A percentile compares a stretch with the other conserved stretches of the same genome.
These are phyloP conservation scores for Leucozona laternaria DNA, from an alignment of 2,888 invertebrate genomes.

Conservation along the genomic window DNA sequence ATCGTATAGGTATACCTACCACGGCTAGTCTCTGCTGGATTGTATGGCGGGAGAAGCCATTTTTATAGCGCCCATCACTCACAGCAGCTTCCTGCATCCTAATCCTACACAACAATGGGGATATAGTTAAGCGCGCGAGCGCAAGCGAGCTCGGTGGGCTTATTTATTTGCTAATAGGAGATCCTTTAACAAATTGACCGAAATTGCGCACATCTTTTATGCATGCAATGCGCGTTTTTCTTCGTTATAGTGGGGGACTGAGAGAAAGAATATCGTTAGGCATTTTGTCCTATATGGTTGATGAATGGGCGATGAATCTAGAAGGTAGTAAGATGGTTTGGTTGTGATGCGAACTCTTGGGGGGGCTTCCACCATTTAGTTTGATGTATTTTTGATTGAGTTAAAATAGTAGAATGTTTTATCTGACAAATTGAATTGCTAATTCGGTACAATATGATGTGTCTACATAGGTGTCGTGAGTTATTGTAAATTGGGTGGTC, in stretches of 20 bases:
- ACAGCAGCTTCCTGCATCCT: slow-evolving; percentile 73
- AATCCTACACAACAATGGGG: slow-evolving; percentile 60
- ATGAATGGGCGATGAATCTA: slow-evolving; percentile 65
- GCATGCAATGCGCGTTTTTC: slow-evolving; percentile 54
- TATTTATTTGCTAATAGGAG: slow-evolving; percentile 72
- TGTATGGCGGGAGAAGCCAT: slow-evolving; percentile 47
- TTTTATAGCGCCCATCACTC: slow-evolving; percentile 73
- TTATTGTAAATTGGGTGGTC: slow-evolving; percentile 58
- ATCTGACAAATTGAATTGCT: slow-evolving; percentile 68
- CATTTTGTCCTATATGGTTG: slow-evolving; percentile 59
- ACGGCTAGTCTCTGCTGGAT: neutral
- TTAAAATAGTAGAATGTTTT: slow-evolving; percentile 64
- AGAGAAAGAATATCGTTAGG: slow-evolving; percentile 49
- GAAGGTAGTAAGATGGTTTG: slow-evolving; percentile 34
- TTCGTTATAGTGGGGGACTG: neutral
- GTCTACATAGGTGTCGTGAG: slow-evolving; percentile 25
- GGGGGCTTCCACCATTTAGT: slow-evolving; percentile 60
- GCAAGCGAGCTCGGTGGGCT: slow-evolving; percentile 45
- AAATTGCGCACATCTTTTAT: slow-evolving; percentile 75
- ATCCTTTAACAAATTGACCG: slow-evolving; percentile 75
- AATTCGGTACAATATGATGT: slow-evolving; percentile 27
- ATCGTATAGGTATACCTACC: too few species aligned
- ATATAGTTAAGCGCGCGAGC: slow-evolving; percentile 13
- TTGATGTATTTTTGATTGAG: slow-evolving; percentile 75
- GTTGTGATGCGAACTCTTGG: slow-evolving; percentile 1